These are phyloP conservation scores for Tachina fera DNA, from an alignment of 2,888 invertebrate species.

Conservation along the genomic window DNA sequence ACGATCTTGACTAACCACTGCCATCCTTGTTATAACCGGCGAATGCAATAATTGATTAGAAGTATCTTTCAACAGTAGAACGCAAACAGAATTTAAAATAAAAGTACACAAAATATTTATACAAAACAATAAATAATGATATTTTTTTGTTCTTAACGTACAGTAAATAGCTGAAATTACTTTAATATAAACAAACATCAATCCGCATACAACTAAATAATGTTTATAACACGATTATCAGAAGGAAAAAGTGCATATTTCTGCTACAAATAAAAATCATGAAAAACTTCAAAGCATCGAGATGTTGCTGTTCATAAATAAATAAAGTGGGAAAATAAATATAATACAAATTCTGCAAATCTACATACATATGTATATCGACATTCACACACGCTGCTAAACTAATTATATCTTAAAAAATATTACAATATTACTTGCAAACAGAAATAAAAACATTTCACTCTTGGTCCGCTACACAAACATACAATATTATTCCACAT, in stretches of 20 bases:
- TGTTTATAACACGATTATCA: slow-evolving; percentile 37
- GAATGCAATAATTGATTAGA: slow-evolving; percentile 30
- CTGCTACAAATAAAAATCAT: not conserved
- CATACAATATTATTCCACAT: not conserved
- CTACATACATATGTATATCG: not conserved
- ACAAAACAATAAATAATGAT: slow-evolving; percentile 44
- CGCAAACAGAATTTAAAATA: slow-evolving; percentile 50
- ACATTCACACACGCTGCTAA: not conserved
- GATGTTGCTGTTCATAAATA: not conserved
- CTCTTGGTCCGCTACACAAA: not conserved
- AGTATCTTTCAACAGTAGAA: slow-evolving; percentile 53
- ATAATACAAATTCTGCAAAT: slow-evolving; percentile 1
- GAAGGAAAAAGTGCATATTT: slow-evolving; percentile 1
- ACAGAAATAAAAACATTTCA: slow-evolving; percentile 2
- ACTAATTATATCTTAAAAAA: slow-evolving; percentile 9
- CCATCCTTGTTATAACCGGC: slow-evolving; percentile 31
- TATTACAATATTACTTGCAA: not conserved
- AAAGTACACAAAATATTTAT: slow-evolving; percentile 16
- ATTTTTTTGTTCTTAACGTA: not conserved
- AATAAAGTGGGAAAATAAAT: slow-evolving; percentile 3
- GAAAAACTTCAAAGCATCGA: not conserved
- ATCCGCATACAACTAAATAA: slow-evolving; percentile 20
- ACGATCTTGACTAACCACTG: not conserved
- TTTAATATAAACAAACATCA: slow-evolving; percentile 62
- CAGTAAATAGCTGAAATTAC: slow-evolving; percentile 45